Base-by-base conservation (phyloP, 2,888 invertebrate genomes). In the Pterostichus madidus region DNA sequence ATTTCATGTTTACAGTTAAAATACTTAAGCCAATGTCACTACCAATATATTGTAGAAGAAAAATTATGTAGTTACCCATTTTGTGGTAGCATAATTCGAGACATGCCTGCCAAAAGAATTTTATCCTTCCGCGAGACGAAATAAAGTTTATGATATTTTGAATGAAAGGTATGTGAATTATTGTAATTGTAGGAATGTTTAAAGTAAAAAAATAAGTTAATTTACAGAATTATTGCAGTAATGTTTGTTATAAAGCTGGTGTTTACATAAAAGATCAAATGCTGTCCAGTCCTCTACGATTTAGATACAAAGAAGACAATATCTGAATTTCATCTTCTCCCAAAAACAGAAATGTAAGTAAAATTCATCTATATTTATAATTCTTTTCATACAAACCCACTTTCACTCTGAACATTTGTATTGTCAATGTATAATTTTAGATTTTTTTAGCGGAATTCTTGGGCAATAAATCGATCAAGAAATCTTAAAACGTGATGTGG, bases 141-240 rank as follows among this genome's bases (percentile, higher is more conserved):
- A 97, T 87, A 97, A 96, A 91, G 96, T 98, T 0, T 98, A 95
- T 87, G 97, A 98, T 88, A 94, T 98, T 7, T 95, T 2, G 93
- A 94, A 80, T 92, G 97, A 85, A 98, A 94, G 88, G 92, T 91
- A 87, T 13, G 52, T 75, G 4, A 10, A 52, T 52, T 24, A 31
- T 17, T 49, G n/a, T 15, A n/a, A 13, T 64, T 15, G 13, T 15
- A 17, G 11, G 11, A 8, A n/a, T 17, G 17, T 17, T 59, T 59
- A 8, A 15, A n/a, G 39, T 49, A n/a, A 35, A 10, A 31, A 32
- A 0, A 31, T 24, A 68, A 35, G 35, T 11, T 0, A 59, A 59
- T 79, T 90, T 91, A 82, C 87, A 96, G 92, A 95, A 94, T 87
- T 98, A 95, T 88, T 98, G 98, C 87, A 95, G 96, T 85, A 95